phyloP scores from a whole-genome alignment of 2,113 vertebrate species.

The Coregonus clupeaformis region DNA sequence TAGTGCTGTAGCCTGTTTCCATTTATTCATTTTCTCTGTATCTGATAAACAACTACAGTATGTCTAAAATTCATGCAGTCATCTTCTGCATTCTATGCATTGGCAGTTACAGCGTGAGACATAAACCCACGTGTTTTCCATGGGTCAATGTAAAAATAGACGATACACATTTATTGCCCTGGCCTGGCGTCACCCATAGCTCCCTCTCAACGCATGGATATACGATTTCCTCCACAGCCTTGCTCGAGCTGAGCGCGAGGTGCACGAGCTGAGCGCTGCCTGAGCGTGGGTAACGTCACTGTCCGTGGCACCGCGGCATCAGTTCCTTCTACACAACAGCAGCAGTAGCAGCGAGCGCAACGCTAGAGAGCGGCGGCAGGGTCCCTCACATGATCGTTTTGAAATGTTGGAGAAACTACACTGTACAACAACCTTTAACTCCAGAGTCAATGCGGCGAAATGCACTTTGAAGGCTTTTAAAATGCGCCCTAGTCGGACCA shows the following conservation, averaged over 20 bases:
- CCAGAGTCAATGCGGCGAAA: constrained; percentile 38
- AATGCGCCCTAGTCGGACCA: constrained; percentile 51
- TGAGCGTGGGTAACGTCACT: constrained; percentile 58
- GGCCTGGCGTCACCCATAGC: constrained; percentile 5
- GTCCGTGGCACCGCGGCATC: constrained; percentile 70
- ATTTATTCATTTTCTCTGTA: not conserved
- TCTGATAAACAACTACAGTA: not conserved
- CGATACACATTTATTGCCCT: not conserved
- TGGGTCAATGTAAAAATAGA: not conserved
- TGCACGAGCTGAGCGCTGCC: constrained; percentile 72
- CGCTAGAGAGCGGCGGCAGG: constrained; percentile 66
- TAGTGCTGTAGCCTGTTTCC: too few species aligned
- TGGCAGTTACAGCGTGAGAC: not conserved
- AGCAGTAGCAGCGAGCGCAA: constrained; percentile 11
- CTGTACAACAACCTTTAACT: constrained; percentile 52
- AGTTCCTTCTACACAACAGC: constrained; percentile 68
- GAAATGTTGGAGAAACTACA: constrained; percentile 75
- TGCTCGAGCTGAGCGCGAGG: constrained; percentile 70
- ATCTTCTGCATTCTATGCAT: not conserved
- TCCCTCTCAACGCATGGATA: constrained; percentile 51
- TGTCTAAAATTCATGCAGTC: not conserved
- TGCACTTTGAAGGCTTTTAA: constrained; percentile 45
- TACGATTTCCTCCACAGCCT: constrained; percentile 45
- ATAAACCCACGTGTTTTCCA: not conserved
- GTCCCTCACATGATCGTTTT: constrained; percentile 68